Conservation (phyloP, 2,888 invertebrate genomes). For the Rhagium mordax region DNA sequence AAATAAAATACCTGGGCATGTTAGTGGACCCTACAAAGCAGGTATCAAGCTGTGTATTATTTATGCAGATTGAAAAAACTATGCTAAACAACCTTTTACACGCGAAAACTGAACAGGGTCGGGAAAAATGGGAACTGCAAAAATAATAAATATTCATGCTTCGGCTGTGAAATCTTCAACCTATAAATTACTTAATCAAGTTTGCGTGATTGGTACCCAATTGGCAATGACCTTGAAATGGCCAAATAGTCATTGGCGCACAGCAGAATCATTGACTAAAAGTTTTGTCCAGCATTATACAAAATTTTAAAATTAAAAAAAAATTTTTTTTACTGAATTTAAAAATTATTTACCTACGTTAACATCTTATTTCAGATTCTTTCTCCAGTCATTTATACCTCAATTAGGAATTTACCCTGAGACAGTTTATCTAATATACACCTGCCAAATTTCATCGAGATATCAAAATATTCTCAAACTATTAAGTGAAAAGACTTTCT, state of each 20-base stretch:
- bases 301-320: too few relatives aligned
- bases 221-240: conserved; percentile 17
- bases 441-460: too few relatives aligned
- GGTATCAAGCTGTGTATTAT: conserved; percentile 30
- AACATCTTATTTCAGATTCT: too few relatives aligned
- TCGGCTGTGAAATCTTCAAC: conserved; percentile 23
- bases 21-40: conserved; percentile 2
- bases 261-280: neutral
- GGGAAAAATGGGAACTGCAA: neutral
- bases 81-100: conserved; percentile 25
- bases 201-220: conserved; percentile 34
- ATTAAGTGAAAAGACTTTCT: too few relatives aligned
- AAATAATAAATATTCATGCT: conserved; percentile 26
- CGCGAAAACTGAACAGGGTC: conserved; percentile 20
- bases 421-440: too few relatives aligned
- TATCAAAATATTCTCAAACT: too few relatives aligned
- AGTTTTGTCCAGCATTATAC: neutral
- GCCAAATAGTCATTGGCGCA: conserved; percentile 24
- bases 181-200: conserved; percentile 38
- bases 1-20: conserved; percentile 3
- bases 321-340: too few relatives aligned
- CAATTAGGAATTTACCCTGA: too few relatives aligned
- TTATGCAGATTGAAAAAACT: conserved; percentile 29
- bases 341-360: too few relatives aligned
- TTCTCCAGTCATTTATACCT: too few relatives aligned